Conservation (phyloP, 2,113 vertebrate genomes). For the Lepus europaeus region DNA sequence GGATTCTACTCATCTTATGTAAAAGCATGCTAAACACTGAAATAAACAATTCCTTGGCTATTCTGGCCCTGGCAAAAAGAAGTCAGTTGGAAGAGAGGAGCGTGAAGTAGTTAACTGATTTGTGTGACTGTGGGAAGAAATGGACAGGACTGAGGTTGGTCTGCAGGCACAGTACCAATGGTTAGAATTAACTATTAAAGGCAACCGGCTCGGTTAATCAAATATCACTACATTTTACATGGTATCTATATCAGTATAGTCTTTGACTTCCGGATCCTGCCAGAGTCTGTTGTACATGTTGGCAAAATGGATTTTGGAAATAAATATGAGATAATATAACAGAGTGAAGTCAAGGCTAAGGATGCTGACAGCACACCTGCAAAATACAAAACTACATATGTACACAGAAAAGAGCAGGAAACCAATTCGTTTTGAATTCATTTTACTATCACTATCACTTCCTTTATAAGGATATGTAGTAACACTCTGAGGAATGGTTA, state of each 20-base stretch:
- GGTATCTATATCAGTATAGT: neutral
- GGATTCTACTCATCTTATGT: neutral
- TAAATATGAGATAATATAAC: neutral
- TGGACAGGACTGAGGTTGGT: neutral
- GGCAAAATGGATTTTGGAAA: neutral
- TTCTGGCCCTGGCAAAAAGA: neutral
- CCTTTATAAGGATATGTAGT: neutral
- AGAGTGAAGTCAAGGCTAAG: neutral
- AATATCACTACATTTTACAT: neutral
- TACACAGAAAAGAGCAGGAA: neutral
- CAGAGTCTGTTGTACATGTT: neutral
- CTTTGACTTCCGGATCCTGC: neutral
- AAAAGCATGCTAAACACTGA: neutral
- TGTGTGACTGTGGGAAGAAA: neutral
- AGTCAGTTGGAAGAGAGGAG: neutral
- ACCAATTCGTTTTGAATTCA: conserved; percentile 31
- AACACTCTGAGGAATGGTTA: conserved; percentile 15
- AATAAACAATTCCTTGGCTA: neutral
- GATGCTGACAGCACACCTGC: neutral
- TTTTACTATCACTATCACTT: conserved; percentile 5
- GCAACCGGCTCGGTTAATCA: neutral
- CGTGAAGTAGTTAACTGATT: neutral
- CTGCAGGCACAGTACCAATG: neutral
- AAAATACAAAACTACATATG: neutral
- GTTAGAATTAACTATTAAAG: neutral